Evolutionary conservation across 2,888 invertebrate species (phyloP), one percentile per base, ranked within the genome.

Genomic region (Erebia aethiops): DNA sequence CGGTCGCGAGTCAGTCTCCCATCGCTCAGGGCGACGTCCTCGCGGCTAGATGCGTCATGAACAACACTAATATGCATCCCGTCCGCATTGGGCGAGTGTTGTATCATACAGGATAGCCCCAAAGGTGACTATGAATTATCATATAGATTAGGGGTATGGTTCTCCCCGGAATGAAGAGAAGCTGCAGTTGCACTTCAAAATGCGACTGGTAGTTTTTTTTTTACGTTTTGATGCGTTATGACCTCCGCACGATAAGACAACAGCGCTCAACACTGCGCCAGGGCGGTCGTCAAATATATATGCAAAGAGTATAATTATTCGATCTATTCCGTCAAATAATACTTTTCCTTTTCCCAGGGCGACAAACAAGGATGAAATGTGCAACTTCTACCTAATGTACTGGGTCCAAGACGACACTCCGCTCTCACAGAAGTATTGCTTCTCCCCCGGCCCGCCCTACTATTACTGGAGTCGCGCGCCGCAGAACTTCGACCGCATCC

Each of bases 331-430:
- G 5, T 51, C 5, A n/a, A 51, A 51, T 51, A 51, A 51, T 13
- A 51, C 7, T 14, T 14, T n/a, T 1, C n/a, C 43, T 14, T 61
- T 13, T 87, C 86, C 67, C 87, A 97, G 97, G 0, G 94, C 96
- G 1, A 98, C 98, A 41, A 97, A 97, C 83, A 94, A 95, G 14
- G 97, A 98, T 80, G 98, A 98, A 89, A 98, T 98, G 98, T 98
- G 98, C 91, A 98, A 98, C 89, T 98, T 98, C 89, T 98, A 98
- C 88, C 87, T 98, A 1, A 98, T 98, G 97, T 98, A 98, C 87
- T 98, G 97, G 92, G 97, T 98, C 0, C 95, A 97, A 68, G 94
- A 96, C 67, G 95, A 94, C 14, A 94, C 95, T 2, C 97, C 98
- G 0, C 87, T 98, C 4, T 88, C 95, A 0, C 95, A 95, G 88